phyloP scores from a whole-genome alignment of 2,797 vertebrate species.

The Sebastiscus tertius region DNA sequence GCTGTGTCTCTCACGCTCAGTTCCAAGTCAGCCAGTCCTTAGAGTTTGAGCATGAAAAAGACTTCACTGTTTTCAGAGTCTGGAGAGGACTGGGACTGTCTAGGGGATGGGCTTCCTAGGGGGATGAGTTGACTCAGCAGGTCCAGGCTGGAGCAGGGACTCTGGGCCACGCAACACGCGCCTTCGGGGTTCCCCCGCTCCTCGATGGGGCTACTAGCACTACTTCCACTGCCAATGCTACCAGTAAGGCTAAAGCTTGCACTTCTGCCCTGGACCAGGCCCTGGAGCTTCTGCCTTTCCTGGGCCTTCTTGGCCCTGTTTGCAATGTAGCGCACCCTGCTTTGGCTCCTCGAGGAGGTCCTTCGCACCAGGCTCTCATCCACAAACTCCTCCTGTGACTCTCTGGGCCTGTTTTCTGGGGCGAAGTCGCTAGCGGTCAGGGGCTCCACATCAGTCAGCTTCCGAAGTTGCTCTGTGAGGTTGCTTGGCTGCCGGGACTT shows the following conservation, averaged over 20 bases:
- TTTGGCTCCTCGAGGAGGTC: slow-evolving; percentile 93
- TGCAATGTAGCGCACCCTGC: slow-evolving; percentile 92
- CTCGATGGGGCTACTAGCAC: slow-evolving; percentile 83
- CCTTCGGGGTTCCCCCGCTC: slow-evolving; percentile 94
- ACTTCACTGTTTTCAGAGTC: slow-evolving; percentile 79
- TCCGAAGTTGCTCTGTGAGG: slow-evolving; percentile 88
- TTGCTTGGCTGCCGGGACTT: slow-evolving; percentile 53
- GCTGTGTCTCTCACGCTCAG: slow-evolving; percentile 46
- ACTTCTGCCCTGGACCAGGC: slow-evolving; percentile 66
- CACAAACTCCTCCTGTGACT: slow-evolving; percentile 52
- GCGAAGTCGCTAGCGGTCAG: slow-evolving; percentile 77
- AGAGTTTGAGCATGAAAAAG: slow-evolving; percentile 87
- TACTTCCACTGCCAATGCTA: slow-evolving; percentile 30
- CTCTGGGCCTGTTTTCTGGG: background rate
- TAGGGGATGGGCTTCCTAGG: slow-evolving; percentile 59
- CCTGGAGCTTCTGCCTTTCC: slow-evolving; percentile 88
- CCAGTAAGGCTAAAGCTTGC: slow-evolving; percentile 45
- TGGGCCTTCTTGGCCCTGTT: slow-evolving; percentile 92
- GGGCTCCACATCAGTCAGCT: slow-evolving; percentile 86
- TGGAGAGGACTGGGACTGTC: slow-evolving; percentile 42
- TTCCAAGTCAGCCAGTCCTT: slow-evolving; percentile 57
- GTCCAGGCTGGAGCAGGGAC: slow-evolving; percentile 82
- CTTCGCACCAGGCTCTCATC: slow-evolving; percentile 82
- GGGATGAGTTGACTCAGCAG: slow-evolving; percentile 69
- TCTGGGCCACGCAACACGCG: slow-evolving; percentile 86